These are phyloP conservation scores for Zosterops borbonicus DNA, from an alignment of 2,113 vertebrate genomes.

Conservation along the genomic window DNA sequence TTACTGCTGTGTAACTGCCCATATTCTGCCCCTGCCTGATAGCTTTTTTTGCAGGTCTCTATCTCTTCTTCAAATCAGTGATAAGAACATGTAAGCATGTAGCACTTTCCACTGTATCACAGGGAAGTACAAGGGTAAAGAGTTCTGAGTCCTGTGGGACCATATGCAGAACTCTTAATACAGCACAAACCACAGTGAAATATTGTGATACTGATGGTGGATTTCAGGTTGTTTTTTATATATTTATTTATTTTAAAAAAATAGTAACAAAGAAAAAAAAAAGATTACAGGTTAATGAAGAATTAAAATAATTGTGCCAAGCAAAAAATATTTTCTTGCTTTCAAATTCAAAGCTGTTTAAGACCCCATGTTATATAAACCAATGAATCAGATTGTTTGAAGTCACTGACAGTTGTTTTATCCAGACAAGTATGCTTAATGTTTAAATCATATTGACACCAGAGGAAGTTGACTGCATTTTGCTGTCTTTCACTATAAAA, in stretches of 20 bases:
- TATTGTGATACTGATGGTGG: not conserved
- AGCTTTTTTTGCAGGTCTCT: not conserved
- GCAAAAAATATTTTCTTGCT: not conserved
- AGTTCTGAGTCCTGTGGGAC: not conserved
- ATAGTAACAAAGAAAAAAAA: not conserved
- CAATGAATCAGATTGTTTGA: not conserved
- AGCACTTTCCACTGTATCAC: not conserved
- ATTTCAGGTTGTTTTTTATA: not conserved
- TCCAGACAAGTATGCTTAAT: constrained; percentile 18
- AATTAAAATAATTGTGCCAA: not conserved
- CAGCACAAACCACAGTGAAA: not conserved
- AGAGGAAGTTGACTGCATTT: not conserved
- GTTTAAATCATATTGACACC: constrained; percentile 7
- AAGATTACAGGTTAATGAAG: not conserved
- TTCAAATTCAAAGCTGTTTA: constrained; percentile 21
- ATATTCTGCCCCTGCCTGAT: not conserved
- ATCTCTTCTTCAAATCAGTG: not conserved
- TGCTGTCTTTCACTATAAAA: constrained; percentile 47
- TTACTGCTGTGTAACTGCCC: not conserved
- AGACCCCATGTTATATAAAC: not conserved
- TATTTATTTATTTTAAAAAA: not conserved
- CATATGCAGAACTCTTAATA: not conserved
- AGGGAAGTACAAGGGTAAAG: not conserved
- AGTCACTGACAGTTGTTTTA: not conserved
- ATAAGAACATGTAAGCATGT: not conserved